Evolutionary conservation across 2,113 vertebrate species (phyloP), one percentile per base, ranked within the genome.

Genomic region (Melanostigma gelatinosum): DNA sequence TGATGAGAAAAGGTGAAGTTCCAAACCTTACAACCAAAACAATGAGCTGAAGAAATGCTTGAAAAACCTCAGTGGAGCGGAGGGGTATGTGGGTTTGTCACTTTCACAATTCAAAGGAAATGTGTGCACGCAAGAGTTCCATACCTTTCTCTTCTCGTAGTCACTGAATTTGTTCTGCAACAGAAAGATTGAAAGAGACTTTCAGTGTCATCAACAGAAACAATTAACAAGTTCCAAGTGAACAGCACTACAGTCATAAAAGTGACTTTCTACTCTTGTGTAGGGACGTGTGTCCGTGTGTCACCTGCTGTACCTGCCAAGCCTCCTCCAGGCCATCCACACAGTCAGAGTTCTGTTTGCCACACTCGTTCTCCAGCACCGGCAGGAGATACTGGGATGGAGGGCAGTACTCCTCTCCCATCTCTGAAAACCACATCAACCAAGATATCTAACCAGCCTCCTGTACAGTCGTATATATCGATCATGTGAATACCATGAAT

Each of bases 81-180:
- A 34, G 29, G 20, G 38, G 9, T 54, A 13, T 3, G 22, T 9
- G 3, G 34, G 32, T 22, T 36, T 20, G 8, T 61, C 8, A 20
- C 16, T 48, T 64, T 24, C 29, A 60, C 27, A 32, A 12, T 12
- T 38, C 34, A 42, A 69, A 12, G 22, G 11, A 58, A 60, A 80
- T 11, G 13, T 46, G 16, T 38, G 20, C 13, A 44, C 4, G 18
- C 18, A 7, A 4, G 29, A 44, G 48, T 57, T 61, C 57, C 90
- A 16, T 92, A 98, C 98, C 97, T 98, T 99, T 85, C 93, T 96
- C 93, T 94, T 99, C 90, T 98, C 97, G 0, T 98, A 99, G 89
- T 98, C 97, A 55, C 94, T 95, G 91, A 99, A 97, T 80, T 95
- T 98, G 76, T 89, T 96, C 98, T 99, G 95, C 81, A 95, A 93